A percentile compares a stretch with the other conserved stretches of the same genome.
Evolutionary conservation across 2,888 invertebrate species (phyloP).

Genomic region (Cantharis flavilabris): DNA sequence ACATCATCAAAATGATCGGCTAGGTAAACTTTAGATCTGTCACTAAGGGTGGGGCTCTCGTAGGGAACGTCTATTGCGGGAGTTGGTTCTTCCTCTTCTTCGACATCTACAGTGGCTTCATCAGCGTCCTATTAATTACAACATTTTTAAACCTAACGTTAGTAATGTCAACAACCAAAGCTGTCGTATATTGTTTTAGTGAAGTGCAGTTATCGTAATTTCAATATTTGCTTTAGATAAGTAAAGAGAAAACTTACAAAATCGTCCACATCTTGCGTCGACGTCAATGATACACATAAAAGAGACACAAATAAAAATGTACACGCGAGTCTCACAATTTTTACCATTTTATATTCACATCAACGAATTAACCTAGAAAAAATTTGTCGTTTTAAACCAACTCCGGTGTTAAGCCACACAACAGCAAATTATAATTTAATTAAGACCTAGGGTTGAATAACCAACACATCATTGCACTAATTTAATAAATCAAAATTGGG

Average conservation of each 20-base stretch:
- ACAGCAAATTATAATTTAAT: neutral
- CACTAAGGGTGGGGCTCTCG: constrained; percentile 70
- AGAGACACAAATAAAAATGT: constrained; percentile 1
- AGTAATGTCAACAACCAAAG: neutral
- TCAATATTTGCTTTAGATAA: neutral
- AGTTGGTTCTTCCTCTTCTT: constrained; percentile 39
- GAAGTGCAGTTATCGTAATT: neutral
- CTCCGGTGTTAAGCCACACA: neutral
- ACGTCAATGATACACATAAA: neutral
- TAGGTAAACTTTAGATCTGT: constrained; percentile 69
- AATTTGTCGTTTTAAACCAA: neutral
- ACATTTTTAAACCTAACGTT: neutral
- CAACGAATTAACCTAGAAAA: constrained; percentile 6
- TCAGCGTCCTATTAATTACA: constrained; percentile 34
- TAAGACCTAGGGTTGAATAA: neutral
- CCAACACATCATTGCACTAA: neutral
- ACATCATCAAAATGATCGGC: constrained; percentile 87
- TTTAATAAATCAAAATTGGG: neutral
- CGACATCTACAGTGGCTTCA: constrained; percentile 47
- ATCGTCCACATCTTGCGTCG: constrained; percentile 34
- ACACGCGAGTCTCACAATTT: neutral
- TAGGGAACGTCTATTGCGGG: constrained; percentile 62
- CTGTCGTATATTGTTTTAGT: neutral
- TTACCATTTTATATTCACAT: constrained; percentile 17
- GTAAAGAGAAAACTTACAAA: constrained; percentile 36